These are phyloP conservation scores for Drosophila fulvimacula DNA, from an alignment of 2,888 invertebrate species.

Conservation along the genomic window DNA sequence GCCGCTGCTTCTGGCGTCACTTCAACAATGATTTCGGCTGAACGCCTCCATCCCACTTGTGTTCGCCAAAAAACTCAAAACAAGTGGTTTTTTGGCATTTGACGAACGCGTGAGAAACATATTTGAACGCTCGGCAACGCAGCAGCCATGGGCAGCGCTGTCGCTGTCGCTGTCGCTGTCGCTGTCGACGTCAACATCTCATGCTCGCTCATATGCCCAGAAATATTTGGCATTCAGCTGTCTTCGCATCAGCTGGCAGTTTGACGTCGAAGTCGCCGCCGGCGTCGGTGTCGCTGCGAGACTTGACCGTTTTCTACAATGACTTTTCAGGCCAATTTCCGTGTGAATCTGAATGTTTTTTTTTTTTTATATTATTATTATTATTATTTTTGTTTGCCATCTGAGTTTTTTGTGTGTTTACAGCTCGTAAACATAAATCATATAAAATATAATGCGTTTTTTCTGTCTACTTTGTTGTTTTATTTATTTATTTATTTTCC, in stretches of 20 bases:
- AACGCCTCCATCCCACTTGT: constrained; percentile 8
- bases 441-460: constrained; percentile 42
- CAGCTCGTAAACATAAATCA: constrained; percentile 59
- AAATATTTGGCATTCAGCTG: constrained; percentile 26
- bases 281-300: constrained; percentile 19
- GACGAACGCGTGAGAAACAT: constrained; percentile 53
- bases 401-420: constrained; percentile 35
- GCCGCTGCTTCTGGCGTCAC: constrained; percentile 19
- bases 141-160: constrained; percentile 7
- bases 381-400: constrained; percentile 16
- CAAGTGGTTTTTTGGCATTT: constrained; percentile 56
- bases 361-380: constrained; percentile 5
- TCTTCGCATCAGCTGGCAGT: constrained; percentile 35
- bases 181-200: constrained; percentile 18
- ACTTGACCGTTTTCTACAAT: constrained; percentile 38
- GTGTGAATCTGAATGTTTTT: constrained; percentile 29
- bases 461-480: constrained; percentile 11
- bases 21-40: constrained; percentile 29
- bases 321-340: constrained; percentile 43
- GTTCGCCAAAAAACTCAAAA: constrained; percentile 44
- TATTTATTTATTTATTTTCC: constrained; percentile 1
- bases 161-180: constrained; percentile 4
- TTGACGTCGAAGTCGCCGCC: constrained; percentile 3
- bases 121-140: constrained; percentile 40
- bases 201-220: constrained; percentile 9